Evolutionary conservation across 2,888 invertebrate species (phyloP).

Genomic region (Corythucha ciliata): DNA sequence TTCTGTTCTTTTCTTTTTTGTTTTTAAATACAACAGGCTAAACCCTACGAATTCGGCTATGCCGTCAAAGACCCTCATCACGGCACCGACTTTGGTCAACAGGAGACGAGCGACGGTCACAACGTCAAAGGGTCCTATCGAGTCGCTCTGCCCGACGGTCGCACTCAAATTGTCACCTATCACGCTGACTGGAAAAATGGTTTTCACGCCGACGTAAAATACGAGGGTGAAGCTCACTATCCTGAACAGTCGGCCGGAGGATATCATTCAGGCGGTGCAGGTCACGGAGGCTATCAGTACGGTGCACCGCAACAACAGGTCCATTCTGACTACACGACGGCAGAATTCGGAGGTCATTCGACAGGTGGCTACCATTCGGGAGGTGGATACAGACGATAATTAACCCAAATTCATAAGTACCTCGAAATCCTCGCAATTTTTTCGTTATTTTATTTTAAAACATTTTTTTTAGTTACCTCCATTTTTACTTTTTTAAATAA

Average conservation of each 20-base stretch:
- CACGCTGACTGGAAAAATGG: slow-evolving; percentile 84
- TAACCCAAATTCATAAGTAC: too few relatives aligned
- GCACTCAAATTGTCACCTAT: slow-evolving; percentile 75
- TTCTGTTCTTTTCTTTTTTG: too few relatives aligned
- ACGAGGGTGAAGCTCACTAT: slow-evolving; percentile 46
- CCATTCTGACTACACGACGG: slow-evolving; percentile 50
- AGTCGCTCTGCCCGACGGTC: slow-evolving; percentile 70
- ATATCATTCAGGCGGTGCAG: slow-evolving; percentile 65
- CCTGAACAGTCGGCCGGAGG: slow-evolving; percentile 15
- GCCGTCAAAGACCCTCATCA: slow-evolving; percentile 59
- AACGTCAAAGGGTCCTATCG: slow-evolving; percentile 65
- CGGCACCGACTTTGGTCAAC: slow-evolving; percentile 68
- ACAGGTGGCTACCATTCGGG: slow-evolving; percentile 16
- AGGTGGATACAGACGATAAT: slow-evolving; percentile 20
- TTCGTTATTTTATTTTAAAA: too few relatives aligned
- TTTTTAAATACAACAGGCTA: too few relatives aligned
- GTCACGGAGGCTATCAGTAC: slow-evolving; percentile 53
- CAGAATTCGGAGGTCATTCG: slow-evolving; percentile 10
- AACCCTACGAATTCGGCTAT: slow-evolving; percentile 52
- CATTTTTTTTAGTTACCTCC: too few relatives aligned
- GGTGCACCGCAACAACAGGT: slow-evolving; percentile 49
- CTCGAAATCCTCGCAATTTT: too few relatives aligned
- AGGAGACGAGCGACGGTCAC: slow-evolving; percentile 58
- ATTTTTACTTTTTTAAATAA: too few relatives aligned
- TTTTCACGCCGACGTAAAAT: slow-evolving; percentile 75